Evolutionary conservation across 2,888 invertebrate species (phyloP), one percentile per base, ranked within the genome.

Genomic region (Dasypolia templi): DNA sequence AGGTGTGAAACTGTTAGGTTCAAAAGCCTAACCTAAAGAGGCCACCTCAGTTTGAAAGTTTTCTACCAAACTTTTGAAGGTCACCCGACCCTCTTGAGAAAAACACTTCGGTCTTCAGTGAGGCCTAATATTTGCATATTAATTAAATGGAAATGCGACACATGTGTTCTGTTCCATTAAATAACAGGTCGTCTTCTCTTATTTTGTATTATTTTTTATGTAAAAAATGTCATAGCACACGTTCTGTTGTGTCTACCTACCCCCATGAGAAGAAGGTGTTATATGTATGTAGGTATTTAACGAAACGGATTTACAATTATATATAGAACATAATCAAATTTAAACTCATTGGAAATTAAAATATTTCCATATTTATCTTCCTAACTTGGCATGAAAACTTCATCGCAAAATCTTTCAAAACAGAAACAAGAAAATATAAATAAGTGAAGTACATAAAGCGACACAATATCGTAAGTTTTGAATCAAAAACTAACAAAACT

Each of bases 401-500:
- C 0, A 51, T 53, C 35, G 46, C 14, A 55, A 69, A 72, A 75
- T 83, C 32, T 72, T 73, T 14, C 9, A 35, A 39, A 80, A 71
- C 11, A 70, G 35, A 56, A 69, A 77, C 68, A 72, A 64, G 46
- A 71, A 84, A 83, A 84, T 77, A 66, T 66, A 56, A 51, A 77
- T 49, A 55, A 72, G 42, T 66, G 11, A 65, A 75, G 64, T 83
- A 81, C 68, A 69, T 46, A 68, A 66, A 49, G 51, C 49, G 46
- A 59, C 49, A 72, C 49, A 76, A 61, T 59, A 66, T 66, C 11
- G 56, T 58, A 85, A 85, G 82, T 84, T 85, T 79, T 62, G 26
- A n/a, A 82, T 79, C 76, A 67, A 72, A 70, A 82, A 84, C 75
- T 86, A 79, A 86, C 79, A 79, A 72, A 81, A 83, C 46, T 22